A percentile compares a stretch with the other conserved stretches of the same genome.
Evolutionary conservation across 35 echinoderm and acorn worm species (phyloP).

Genomic region (Amphiura filiformis): DNA sequence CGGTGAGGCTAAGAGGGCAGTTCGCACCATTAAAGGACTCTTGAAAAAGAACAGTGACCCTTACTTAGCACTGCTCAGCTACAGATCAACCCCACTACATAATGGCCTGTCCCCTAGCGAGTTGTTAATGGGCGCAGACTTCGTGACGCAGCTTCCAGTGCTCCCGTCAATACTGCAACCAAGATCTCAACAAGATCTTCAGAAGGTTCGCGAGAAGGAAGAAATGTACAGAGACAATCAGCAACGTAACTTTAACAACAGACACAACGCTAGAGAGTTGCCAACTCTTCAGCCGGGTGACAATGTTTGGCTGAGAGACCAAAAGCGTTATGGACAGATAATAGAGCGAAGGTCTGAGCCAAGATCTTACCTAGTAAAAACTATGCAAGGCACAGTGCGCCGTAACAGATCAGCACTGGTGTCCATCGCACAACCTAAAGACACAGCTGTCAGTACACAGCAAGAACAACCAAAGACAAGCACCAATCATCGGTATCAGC

Average conservation of each 20-base stretch:
- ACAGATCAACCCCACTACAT: conserved; percentile 41
- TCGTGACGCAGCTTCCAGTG: too few relatives aligned
- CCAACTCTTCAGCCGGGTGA: conserved; percentile 13
- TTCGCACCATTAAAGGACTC: conserved; percentile 37
- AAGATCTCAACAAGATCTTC: neutral
- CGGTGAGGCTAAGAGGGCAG: conserved; percentile 55
- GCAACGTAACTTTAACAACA: conserved; percentile 4
- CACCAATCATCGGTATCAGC: too few relatives aligned
- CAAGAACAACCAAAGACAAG: too few relatives aligned
- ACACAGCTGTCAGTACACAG: too few relatives aligned
- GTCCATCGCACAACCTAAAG: too few relatives aligned
- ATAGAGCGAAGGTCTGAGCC: neutral
- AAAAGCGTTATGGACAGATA: neutral
- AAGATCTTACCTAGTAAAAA: conserved; percentile 32
- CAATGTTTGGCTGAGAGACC: conserved; percentile 10
- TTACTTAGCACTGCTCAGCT: conserved; percentile 36
- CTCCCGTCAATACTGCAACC: too few relatives aligned
- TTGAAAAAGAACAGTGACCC: conserved; percentile 32
- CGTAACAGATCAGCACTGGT: too few relatives aligned
- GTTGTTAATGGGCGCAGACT: conserved; percentile 46
- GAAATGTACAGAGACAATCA: neutral
- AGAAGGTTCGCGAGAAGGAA: neutral
- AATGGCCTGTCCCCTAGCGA: conserved; percentile 25
- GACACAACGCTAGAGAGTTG: conserved; percentile 1
- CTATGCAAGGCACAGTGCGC: conserved; percentile 9